Evolutionary conservation across 2,888 invertebrate genomes (phyloP).

Genomic region (Ornithoptera alexandrae): DNA sequence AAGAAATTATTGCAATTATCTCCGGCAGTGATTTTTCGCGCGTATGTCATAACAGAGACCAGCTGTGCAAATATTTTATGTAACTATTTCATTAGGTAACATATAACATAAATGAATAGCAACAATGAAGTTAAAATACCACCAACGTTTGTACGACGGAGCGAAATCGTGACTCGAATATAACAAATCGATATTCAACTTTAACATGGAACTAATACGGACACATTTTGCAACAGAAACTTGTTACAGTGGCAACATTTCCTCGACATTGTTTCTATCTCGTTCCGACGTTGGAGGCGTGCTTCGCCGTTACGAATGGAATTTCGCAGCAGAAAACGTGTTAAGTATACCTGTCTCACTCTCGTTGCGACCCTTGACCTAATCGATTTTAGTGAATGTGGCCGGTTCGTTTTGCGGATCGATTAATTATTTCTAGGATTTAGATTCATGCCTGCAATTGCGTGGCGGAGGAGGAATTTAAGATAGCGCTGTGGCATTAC

Average conservation of each 20-base stretch:
- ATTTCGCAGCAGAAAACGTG: constrained; percentile 57
- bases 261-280: constrained; percentile 70
- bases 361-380: constrained; percentile 74
- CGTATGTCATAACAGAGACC: constrained; percentile 31
- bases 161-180: constrained; percentile 62
- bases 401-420: constrained; percentile 56
- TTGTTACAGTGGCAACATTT: constrained; percentile 59
- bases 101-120: constrained; percentile 48
- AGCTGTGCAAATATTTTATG: constrained; percentile 50
- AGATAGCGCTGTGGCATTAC: not conserved
- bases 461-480: constrained; percentile 14
- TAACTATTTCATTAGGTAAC: constrained; percentile 43
- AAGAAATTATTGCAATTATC: constrained; percentile 2
- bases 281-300: constrained; percentile 70
- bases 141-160: constrained; percentile 60
- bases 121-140: constrained; percentile 67
- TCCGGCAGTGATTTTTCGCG: constrained; percentile 17
- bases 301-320: constrained; percentile 71
- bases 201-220: constrained; percentile 49
- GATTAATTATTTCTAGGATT: constrained; percentile 42
- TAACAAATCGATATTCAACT: constrained; percentile 47
- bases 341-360: constrained; percentile 65
- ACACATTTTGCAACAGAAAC: constrained; percentile 57
- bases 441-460: constrained; percentile 24
- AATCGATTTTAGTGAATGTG: constrained; percentile 73